Percentiles rank a stretch among this genome's conserved stretches.
Conservation (phyloP, 1,140 invertebrate genomes). For the Neodiprion pinetum region DNA sequence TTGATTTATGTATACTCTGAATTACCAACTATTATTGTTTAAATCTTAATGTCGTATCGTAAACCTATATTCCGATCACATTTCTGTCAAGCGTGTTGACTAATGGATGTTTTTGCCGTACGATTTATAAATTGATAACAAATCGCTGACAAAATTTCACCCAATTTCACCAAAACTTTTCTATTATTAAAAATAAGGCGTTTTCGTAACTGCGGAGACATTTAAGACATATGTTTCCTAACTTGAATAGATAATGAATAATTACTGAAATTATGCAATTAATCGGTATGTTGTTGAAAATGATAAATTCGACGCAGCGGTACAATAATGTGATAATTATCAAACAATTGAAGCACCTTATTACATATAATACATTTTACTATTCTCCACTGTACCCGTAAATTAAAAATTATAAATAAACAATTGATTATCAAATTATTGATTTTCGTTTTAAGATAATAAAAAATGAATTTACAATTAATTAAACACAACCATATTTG, state of each 20-base stretch:
- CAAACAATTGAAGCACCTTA: slow-evolving; percentile 18
- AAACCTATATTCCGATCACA: not conserved
- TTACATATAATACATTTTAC: slow-evolving; percentile 23
- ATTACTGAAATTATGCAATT: not conserved
- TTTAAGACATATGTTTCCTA: too few relatives aligned
- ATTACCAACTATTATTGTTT: not conserved
- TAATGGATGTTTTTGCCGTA: not conserved
- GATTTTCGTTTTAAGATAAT: not conserved
- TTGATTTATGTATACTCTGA: not conserved
- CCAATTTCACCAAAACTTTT: too few relatives aligned
- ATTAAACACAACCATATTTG: not conserved
- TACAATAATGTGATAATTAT: not conserved
- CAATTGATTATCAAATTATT: not conserved
- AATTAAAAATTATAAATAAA: not conserved
- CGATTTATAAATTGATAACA: not conserved
- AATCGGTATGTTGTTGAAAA: not conserved
- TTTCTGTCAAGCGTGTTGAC: not conserved
- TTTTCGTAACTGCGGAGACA: too few relatives aligned
- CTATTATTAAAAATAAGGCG: too few relatives aligned
- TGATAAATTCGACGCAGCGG: not conserved
- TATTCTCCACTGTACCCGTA: slow-evolving; percentile 7
- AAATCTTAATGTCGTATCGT: not conserved
- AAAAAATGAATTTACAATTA: not conserved
- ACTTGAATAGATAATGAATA: not conserved
- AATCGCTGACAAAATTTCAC: not conserved